phyloP scores from a whole-genome alignment of 1,140 invertebrate species.

The Lordiphosa stackelbergi region DNA sequence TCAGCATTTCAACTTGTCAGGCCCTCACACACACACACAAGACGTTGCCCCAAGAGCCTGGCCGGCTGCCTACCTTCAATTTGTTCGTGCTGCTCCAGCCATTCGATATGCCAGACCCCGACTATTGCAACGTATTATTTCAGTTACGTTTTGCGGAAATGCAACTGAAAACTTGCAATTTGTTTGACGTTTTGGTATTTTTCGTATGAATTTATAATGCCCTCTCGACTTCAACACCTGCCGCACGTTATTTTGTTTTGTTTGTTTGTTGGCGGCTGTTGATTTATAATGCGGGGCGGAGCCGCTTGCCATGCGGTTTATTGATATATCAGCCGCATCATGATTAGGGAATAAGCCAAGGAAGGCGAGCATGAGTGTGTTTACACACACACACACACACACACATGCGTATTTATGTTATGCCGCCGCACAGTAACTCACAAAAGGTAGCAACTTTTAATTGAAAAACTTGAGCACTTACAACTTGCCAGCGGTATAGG shows the following conservation, averaged over 20 bases:
- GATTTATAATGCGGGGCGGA: conserved; percentile 41
- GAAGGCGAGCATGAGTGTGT: conserved; percentile 19
- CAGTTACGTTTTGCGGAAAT: conserved; percentile 73
- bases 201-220: conserved; percentile 72
- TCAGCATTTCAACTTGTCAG: conserved; percentile 74
- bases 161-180: conserved; percentile 75
- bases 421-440: conserved; percentile 62
- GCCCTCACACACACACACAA: conserved; percentile 39
- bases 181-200: conserved; percentile 72
- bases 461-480: conserved; percentile 75
- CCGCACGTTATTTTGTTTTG: conserved; percentile 29
- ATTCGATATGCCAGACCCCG: conserved; percentile 42
- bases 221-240: conserved; percentile 63
- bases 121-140: conserved; percentile 66
- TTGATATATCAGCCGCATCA: conserved; percentile 58
- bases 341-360: conserved; percentile 47
- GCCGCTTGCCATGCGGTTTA: conserved; percentile 47
- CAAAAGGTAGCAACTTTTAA: conserved; percentile 75
- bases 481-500: conserved; percentile 49
- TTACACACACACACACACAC: conserved; percentile 15
- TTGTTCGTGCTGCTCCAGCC: conserved; percentile 51
- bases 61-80: conserved; percentile 65
- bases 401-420: conserved; percentile 71
- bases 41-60: conserved; percentile 43
- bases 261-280: conserved; percentile 27